Evolutionary conservation across 1,140 invertebrate genomes (phyloP), one percentile per base, ranked within the genome.

Genomic region (Colletes gigas): DNA sequence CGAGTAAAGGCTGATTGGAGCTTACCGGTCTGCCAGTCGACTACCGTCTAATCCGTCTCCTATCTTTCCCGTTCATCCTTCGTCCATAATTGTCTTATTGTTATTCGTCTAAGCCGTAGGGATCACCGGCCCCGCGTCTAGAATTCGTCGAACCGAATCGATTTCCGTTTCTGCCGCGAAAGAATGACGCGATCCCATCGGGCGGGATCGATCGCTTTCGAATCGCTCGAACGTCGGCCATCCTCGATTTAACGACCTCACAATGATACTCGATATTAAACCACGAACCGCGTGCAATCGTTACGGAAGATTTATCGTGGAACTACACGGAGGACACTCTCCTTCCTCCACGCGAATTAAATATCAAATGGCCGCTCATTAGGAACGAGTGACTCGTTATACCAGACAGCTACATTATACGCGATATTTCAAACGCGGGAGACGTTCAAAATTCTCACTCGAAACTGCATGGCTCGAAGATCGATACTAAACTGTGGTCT

Each of bases 21-120:
- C 81, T 87, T 87, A 83, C 67, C 75, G 65, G 78, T 71, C 71
- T 55, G 62, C 41, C 52, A 63, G 12, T 60, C 50, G 78, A 78
- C 85, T 88, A 88, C 83, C 83, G 83, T 74, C 89, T 90, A 90
- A 90, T 91, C 90, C 86, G 78, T 85, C 77, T 60, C 72, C 81
- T 89, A 91, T 91, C 88, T 90, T 90, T 62, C 57, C 62, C 83
- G 74, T 83, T 86, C 84, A 89, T 90, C 88, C 86, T 78, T 80
- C 72, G 30, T 39, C 62, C 79, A 82, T 91, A 86, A 91, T 90
- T 89, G 86, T 90, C 88, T 90, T 82, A 90, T 90, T 91, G 90
- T 90, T 50, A 79, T 85, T 83, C 83, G 84, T 73, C 63, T 80
- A 81, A 85, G 75, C 78, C 65, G 30, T 19, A 62, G 60, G 52